Evolutionary conservation across 2,888 invertebrate genomes (phyloP), one percentile per base, ranked within the genome.

Genomic region (Allygus modestus): DNA sequence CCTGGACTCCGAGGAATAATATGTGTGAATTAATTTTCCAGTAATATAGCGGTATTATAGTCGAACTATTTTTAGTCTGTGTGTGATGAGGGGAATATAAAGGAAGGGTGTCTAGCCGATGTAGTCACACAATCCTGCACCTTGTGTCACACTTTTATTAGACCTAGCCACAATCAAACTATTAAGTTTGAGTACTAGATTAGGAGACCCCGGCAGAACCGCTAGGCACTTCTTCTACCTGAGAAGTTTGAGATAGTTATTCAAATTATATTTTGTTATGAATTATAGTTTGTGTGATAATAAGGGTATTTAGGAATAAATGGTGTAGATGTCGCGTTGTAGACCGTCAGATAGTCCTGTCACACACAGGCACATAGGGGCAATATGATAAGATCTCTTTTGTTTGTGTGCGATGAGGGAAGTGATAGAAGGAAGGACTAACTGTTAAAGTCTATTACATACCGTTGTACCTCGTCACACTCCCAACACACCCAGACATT

Each of bases 181-280:
- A 37, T 7, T 4, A 37, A 37, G 9, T 9, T 7, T 37, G 5
- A 97, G 5, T 97, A 85, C 96, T 96, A 0, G 97, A 96, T 89
- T 97, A 97, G 87, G 97, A 97, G 88, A 96, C 97, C 97, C 71
- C 97, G 97, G 89, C 97, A 97, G 91, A 97, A 97, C 91, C 96
- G 94, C 87, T 97, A 94, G 0, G 96, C 95, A 71, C 89, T 89
- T 82, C 93, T 92, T n/a, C n/a, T n/a, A n/a, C n/a, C n/a, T n/a
- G n/a, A n/a, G n/a, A n/a, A n/a, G n/a, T n/a, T n/a, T n/a, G n/a
- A n/a, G n/a, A n/a, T n/a, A n/a, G n/a, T n/a, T n/a, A n/a, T n/a
- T n/a, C n/a, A n/a, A n/a, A n/a, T n/a, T n/a, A n/a, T n/a, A n/a
- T n/a, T n/a, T n/a, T n/a, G n/a, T n/a, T n/a, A n/a, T n/a, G n/a